Evolutionary conservation across 2,113 vertebrate genomes (phyloP), one percentile per base, ranked within the genome.

Genomic region (Aptenodytes patagonicus): DNA sequence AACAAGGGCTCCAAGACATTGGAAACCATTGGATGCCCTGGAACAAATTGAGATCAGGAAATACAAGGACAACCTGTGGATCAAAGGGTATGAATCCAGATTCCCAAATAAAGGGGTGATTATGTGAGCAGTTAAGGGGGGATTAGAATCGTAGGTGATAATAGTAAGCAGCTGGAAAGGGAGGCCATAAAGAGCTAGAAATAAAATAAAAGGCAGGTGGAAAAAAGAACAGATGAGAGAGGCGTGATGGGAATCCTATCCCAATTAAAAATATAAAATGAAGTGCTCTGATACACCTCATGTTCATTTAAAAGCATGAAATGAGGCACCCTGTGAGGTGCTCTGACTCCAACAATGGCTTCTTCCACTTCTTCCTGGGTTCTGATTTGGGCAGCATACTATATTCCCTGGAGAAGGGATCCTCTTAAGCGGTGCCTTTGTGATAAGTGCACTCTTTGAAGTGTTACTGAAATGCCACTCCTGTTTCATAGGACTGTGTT

Each of bases 61-160:
- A 82, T 19, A 7, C 28, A 76, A 49, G 80, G 81, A 73, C 32
- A 78, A 68, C n/a, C 10, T 20, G 34, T 46, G 60, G 79, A 88
- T 93, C 82, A 92, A 93, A 95, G 86, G 76, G 58, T 75, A 47
- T 36, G 47, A 61, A 92, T 71, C 62, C 87, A 82, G 66, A 42
- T 80, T 83, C 82, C 70, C 89, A 90, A 70, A 57, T 94, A 79
- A 77, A 94, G 86, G 87, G 58, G 95, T 87, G 93, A 94, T 95
- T 91, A 91, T 89, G 93, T 84, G 91, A 91, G 83, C 79, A 94
- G 62, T 95, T 66, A 83, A 93, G 75, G 69, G 68, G 61, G 93
- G 86, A 75, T 94, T 95, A 95, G 83, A 64, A 52, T 34, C 1
- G 2, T 58, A 86, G 91, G 91, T 91, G 96, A 72, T 86, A 73